Conservation (phyloP, 2,888 invertebrate species). For the Papilio elwesi region DNA sequence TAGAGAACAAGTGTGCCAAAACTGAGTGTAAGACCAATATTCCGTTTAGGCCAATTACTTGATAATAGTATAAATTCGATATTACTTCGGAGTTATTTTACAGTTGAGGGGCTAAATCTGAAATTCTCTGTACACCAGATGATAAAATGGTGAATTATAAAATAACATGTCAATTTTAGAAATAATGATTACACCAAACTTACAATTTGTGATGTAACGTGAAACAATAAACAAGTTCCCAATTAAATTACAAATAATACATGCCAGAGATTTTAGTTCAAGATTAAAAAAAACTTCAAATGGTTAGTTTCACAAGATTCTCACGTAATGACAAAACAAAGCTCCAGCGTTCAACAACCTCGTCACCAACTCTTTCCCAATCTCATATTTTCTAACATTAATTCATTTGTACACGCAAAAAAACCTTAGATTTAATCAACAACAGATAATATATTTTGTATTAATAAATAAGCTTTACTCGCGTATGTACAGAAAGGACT, state of each 20-base stretch:
- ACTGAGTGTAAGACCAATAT: not conserved
- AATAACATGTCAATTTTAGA: not conserved
- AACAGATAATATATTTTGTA: slow-evolving; percentile 38
- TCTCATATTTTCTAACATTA: not conserved
- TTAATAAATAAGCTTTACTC: slow-evolving; percentile 41
- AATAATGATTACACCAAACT: not conserved
- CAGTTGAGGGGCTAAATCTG: too few relatives aligned
- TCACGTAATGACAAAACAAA: not conserved
- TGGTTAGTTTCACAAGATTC: not conserved
- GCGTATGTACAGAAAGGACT: slow-evolving; percentile 37
- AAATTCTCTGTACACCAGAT: not conserved
- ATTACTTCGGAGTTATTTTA: too few relatives aligned
- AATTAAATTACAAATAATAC: not conserved
- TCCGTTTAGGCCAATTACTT: not conserved
- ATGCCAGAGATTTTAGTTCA: not conserved
- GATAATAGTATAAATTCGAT: not conserved
- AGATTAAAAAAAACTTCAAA: not conserved
- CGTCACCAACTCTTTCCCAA: not conserved
- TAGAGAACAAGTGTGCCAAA: not conserved
- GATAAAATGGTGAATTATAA: slow-evolving; percentile 9
- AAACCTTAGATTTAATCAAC: slow-evolving; percentile 39
- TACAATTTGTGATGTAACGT: not conserved
- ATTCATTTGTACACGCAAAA: slow-evolving; percentile 27
- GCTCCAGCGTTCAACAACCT: not conserved
- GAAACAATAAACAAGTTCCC: not conserved